Base-by-base conservation (phyloP, 2,113 vertebrate species). In the Poeciliopsis prolifica region DNA sequence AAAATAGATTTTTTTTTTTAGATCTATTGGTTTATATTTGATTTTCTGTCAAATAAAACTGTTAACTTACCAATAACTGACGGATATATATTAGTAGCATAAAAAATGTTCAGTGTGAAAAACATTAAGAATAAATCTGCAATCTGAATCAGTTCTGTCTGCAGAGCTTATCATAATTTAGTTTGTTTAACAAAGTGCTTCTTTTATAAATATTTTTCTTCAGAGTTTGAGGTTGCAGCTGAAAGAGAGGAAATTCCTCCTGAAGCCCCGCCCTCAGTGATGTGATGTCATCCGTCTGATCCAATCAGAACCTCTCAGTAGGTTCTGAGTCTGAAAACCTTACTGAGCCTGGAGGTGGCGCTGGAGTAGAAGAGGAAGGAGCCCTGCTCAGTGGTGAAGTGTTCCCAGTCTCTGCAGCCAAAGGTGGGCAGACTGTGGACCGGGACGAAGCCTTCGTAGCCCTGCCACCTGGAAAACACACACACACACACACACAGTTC, bases 341-440 rank as follows among this genome's bases (percentile, higher is more conserved):
- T 97, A 91, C 97, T 97, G 35, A 96, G 94, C 0, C 95, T 94
- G 73, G 97, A 95, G 81, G 94, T 97, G 88, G 97, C 97, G 0
- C 97, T 99, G 75, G 97, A 98, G 91, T 97, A 97, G 84, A 98
- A 70, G 61, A 98, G 95, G 92, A 94, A 98, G 86, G 95, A 95
- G n/a, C 96, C 96, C 4, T 95, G 88, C 0, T 89, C 0, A 0
- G 96, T 96, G 86, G 86, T 93, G 80, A 98, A 97, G 0, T 95
- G 91, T 81, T 98, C 97, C 97, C 97, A 98, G 89, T 98, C 97
- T 33, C 96, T 92, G 65, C 97, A 98, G 89, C 97, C 97, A 0
- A 97, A 88, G 0, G 97, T 98, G 0, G 96, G 96, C 2, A 98
- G 95, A 61, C 85, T 94, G 79, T 98, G 97, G 67, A 94, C 93